Conservation (phyloP, 2,797 vertebrate species). For the Rhyacichthys aspro region DNA sequence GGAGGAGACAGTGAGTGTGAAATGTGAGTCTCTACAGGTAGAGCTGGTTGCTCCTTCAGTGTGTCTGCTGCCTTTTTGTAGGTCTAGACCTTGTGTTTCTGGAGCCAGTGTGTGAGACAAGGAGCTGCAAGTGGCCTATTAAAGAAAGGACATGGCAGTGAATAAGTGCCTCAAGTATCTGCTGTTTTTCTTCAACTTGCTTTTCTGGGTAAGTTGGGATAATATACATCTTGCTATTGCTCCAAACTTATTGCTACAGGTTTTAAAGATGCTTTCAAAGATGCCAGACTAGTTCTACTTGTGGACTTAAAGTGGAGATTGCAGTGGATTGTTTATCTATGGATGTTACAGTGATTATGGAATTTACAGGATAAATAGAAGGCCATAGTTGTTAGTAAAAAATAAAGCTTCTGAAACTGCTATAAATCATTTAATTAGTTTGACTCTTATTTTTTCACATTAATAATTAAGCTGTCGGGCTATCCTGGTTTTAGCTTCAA, state of each 20-base stretch:
- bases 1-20: background rate
- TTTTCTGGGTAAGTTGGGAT: slow-evolving; percentile 75
- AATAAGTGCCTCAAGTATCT: slow-evolving; percentile 73
- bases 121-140: background rate
- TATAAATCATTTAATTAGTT: background rate
- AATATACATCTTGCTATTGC: background rate
- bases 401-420: too few relatives aligned
- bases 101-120: background rate
- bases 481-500: background rate
- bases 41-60: slow-evolving; percentile 16
- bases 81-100: background rate
- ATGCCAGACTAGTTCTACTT: too few relatives aligned
- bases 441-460: background rate
- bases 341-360: too few relatives aligned
- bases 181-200: slow-evolving; percentile 76
- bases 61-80: background rate
- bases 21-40: slow-evolving; percentile 22
- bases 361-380: too few relatives aligned
- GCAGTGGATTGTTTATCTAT: too few relatives aligned
- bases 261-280: too few relatives aligned
- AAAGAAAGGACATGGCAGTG: slow-evolving; percentile 62
- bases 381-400: too few relatives aligned
- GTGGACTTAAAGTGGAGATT: too few relatives aligned
- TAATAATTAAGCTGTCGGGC: background rate
- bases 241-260: background rate